These are phyloP conservation scores for Musca domestica DNA, from an alignment of 1,140 invertebrate species.

Conservation along the genomic window DNA sequence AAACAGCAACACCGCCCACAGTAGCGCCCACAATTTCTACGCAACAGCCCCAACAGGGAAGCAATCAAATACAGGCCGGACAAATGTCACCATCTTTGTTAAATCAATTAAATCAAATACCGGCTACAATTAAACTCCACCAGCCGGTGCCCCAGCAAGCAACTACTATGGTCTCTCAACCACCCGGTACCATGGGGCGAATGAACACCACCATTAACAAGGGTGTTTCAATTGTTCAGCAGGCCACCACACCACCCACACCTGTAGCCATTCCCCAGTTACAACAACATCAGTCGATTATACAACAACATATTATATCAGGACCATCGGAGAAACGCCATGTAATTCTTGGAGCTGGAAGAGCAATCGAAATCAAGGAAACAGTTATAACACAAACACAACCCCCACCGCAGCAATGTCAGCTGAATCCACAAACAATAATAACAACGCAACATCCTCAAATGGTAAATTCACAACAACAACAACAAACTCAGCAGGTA, in stretches of 20 bases:
- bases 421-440: conserved; percentile 49
- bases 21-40: conserved; percentile 23
- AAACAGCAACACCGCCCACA: conserved; percentile 28
- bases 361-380: conserved; percentile 40
- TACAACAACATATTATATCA: conserved; percentile 49
- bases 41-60: conserved; percentile 9
- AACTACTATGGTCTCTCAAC: conserved; percentile 2
- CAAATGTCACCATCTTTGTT: conserved; percentile 47
- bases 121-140: conserved; percentile 49
- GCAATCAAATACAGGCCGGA: conserved; percentile 28
- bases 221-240: conserved; percentile 27
- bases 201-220: background rate
- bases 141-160: conserved; percentile 36
- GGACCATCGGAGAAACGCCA: conserved; percentile 45
- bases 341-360: conserved; percentile 30
- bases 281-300: conserved; percentile 52
- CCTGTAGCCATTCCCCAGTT: conserved; percentile 44
- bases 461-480: conserved; percentile 41
- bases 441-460: conserved; percentile 41
- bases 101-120: conserved; percentile 48
- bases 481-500: conserved; percentile 28
- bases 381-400: conserved; percentile 48
- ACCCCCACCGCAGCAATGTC: conserved; percentile 42
- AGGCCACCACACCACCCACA: conserved; percentile 19
- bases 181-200: conserved; percentile 23